These are phyloP conservation scores for Acanthopagrus latus DNA, from an alignment of 2,797 vertebrate genomes.

Conservation along the genomic window DNA sequence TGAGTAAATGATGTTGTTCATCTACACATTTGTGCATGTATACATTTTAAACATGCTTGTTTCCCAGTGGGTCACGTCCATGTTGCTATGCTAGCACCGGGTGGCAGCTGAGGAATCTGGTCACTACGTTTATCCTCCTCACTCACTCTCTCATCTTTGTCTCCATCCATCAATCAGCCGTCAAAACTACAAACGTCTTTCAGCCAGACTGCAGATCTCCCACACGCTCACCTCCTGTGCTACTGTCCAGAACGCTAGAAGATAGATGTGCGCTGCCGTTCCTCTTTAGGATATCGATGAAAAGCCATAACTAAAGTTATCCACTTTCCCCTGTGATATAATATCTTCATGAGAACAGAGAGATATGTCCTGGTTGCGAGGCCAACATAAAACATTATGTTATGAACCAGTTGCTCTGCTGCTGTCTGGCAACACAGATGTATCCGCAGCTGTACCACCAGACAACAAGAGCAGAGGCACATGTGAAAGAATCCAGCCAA, in stretches of 20 bases:
- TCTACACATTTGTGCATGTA: neutral
- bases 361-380: too few relatives aligned
- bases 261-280: constrained; percentile 54
- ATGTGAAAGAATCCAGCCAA: neutral
- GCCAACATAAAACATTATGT: too few relatives aligned
- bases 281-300: neutral
- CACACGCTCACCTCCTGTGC: constrained; percentile 4
- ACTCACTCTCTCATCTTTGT: constrained; percentile 34
- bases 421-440: too few relatives aligned
- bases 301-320: neutral
- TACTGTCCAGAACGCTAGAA: constrained; percentile 24
- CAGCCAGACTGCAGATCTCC: constrained; percentile 32
- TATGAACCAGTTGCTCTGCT: too few relatives aligned
- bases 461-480: neutral
- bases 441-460: too few relatives aligned
- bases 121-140: constrained; percentile 20
- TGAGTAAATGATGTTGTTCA: constrained; percentile 25
- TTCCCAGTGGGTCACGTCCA: constrained; percentile 22
- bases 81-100: constrained; percentile 69
- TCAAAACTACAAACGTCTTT: constrained; percentile 43
- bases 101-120: constrained; percentile 59
- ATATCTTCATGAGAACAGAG: too few relatives aligned
- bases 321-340: too few relatives aligned
- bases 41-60: neutral
- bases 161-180: constrained; percentile 64